These are phyloP conservation scores for Orchesella flavescens DNA, from an alignment of 2,888 invertebrate species.

Conservation along the genomic window DNA sequence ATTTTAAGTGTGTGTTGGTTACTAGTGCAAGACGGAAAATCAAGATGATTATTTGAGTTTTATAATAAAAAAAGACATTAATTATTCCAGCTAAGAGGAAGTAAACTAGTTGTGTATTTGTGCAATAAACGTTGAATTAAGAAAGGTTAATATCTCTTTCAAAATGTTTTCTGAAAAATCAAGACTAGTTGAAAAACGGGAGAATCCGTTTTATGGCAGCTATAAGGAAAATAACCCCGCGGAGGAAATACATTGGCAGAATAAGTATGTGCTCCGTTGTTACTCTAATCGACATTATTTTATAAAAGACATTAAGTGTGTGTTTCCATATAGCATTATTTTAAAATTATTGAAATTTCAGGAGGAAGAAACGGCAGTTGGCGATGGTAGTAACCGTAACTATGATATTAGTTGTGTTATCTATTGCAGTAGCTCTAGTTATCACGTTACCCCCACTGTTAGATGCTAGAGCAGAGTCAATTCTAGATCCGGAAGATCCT, in stretches of 20 bases:
- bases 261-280: conserved; percentile 63
- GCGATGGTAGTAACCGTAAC: conserved; percentile 69
- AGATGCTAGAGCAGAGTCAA: conserved; percentile 30
- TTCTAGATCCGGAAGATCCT: conserved; percentile 67
- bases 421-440: conserved; percentile 70
- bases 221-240: conserved; percentile 70
- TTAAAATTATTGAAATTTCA: conserved; percentile 30
- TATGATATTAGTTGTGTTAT: conserved; percentile 64
- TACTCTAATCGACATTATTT: too few species aligned
- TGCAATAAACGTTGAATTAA: too few species aligned
- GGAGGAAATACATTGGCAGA: conserved; percentile 72
- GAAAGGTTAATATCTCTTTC: not conserved
- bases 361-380: conserved; percentile 70
- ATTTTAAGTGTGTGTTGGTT: too few species aligned
- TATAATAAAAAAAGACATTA: too few species aligned
- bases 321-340: too few species aligned
- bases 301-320: too few species aligned
- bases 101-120: too few species aligned
- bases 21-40: too few species aligned
- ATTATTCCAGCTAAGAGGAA: too few species aligned
- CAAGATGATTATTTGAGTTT: too few species aligned
- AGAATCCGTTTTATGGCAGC: conserved; percentile 72
- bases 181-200: conserved; percentile 70
- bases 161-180: conserved; percentile 72
- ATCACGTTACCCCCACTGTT: conserved; percentile 69